These are phyloP conservation scores for Leucophora obtusa DNA, from an alignment of 2,888 invertebrate genomes.

Conservation along the genomic window DNA sequence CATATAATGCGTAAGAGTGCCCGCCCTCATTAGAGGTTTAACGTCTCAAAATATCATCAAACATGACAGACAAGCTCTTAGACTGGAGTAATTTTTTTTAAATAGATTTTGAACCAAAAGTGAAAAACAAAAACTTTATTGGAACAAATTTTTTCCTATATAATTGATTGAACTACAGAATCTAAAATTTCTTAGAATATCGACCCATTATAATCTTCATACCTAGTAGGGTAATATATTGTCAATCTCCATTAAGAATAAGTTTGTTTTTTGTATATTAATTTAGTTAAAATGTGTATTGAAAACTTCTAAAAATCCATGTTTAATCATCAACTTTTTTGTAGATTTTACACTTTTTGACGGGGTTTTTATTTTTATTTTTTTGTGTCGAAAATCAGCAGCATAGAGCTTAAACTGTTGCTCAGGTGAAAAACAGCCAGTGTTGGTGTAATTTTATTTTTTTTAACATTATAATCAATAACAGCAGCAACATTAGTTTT, in stretches of 20 bases:
- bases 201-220: no score
- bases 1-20: no score
- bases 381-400: slow-evolving; percentile 24
- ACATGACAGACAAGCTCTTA: no score
- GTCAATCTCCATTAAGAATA: not conserved
- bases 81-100: no score
- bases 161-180: no score
- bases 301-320: slow-evolving; percentile 47
- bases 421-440: slow-evolving; percentile 1
- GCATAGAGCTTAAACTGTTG: slow-evolving; percentile 31
- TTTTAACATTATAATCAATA: slow-evolving; percentile 37
- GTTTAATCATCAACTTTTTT: slow-evolving; percentile 44
- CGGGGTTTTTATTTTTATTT: not conserved
- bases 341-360: slow-evolving; percentile 54
- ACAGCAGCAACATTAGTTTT: slow-evolving; percentile 30
- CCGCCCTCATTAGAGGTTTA: no score
- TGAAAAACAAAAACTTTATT: no score
- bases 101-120: no score
- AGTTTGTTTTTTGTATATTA: slow-evolving; percentile 22
- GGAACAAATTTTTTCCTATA: no score
- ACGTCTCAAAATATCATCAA: no score
- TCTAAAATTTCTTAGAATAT: no score
- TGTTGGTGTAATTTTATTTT: slow-evolving; percentile 4
- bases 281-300: slow-evolving; percentile 25
- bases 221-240: not conserved